phyloP scores from a whole-genome alignment of 2,113 vertebrate genomes.

The Seriola dumerili region DNA sequence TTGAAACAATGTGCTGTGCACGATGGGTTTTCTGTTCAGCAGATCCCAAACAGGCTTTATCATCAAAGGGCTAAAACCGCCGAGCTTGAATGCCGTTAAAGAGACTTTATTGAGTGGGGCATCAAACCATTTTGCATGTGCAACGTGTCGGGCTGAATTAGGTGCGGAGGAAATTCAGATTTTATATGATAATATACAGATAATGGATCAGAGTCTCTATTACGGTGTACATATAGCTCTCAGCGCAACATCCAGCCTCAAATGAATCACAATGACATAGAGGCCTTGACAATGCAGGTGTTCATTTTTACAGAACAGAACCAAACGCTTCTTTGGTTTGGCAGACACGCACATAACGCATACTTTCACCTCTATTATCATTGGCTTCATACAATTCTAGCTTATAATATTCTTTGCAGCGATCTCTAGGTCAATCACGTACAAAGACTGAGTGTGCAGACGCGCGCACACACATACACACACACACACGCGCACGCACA shows the following conservation, averaged over 20 bases:
- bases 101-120: not conserved
- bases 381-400: slow-evolving; percentile 39
- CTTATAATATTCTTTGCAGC: slow-evolving; percentile 62
- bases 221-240: not conserved
- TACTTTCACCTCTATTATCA: slow-evolving; percentile 49
- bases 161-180: not conserved
- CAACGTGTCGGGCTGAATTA: not conserved
- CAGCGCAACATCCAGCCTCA: slow-evolving; percentile 6
- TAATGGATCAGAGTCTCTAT: not conserved
- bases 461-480: slow-evolving; percentile 49
- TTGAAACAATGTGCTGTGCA: not conserved
- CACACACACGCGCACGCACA: slow-evolving; percentile 28
- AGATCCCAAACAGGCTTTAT: not conserved
- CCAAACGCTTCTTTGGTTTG: slow-evolving; percentile 24
- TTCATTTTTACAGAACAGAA: slow-evolving; percentile 22
- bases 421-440: slow-evolving; percentile 66
- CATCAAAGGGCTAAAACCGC: not conserved
- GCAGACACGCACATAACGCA: slow-evolving; percentile 12
- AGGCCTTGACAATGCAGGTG: not conserved
- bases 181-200: not conserved
- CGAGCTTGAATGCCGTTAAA: not conserved
- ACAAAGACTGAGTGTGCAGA: slow-evolving; percentile 52
- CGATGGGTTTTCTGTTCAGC: not conserved
- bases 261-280: not conserved
- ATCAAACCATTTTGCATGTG: slow-evolving; percentile 3